Base-by-base conservation (phyloP, 2,113 vertebrate species). In the Calidris pygmaea region DNA sequence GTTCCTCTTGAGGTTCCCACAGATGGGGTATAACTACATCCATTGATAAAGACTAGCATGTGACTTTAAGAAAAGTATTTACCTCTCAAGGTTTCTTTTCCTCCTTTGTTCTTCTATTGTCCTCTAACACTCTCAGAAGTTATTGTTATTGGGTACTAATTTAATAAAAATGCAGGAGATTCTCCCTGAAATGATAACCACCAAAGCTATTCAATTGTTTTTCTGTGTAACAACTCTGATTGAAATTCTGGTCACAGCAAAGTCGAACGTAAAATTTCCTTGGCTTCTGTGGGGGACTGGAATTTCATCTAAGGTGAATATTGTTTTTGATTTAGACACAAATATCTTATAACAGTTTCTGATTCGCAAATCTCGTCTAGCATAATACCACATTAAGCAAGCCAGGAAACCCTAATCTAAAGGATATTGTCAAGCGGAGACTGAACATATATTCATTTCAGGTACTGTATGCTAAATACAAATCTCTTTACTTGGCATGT, bases 171-270 rank as follows among this genome's bases (percentile, higher is more conserved):
- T 65, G 56, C 56, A 90, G 76, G 34, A 60, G 79, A 89, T 88
- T 91, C 93, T 92, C 79, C 81, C 88, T 94, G 85, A 91, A 95
- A 95, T 93, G 32, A 91, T 90, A 95, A 96, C 79, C 23, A 90
- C 68, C 43, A 86, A 88, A 96, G 68, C 68, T 75, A 71, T 85
- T 74, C 56, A 60, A 65, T 87, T 95, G 93, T 89, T 96, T 96
- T 93, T 39, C 83, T 77, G 26, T 50, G 65, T 60, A 96, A 84
- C 1, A 48, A 41, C 68, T 81, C 85, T 60, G 65, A 92, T 90
- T 93, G 65, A 93, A 97, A 96, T 96, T 97, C 96, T 65, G 35
- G 60, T 74, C 90, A 84, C 76, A 32, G 77, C 45, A 52, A 90
- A 94, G 72, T 77, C 0, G 1, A 94, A 95, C 48, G 52, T 68